Evolutionary conservation across 2,113 vertebrate species (phyloP).

Genomic region (Eira barbara): DNA sequence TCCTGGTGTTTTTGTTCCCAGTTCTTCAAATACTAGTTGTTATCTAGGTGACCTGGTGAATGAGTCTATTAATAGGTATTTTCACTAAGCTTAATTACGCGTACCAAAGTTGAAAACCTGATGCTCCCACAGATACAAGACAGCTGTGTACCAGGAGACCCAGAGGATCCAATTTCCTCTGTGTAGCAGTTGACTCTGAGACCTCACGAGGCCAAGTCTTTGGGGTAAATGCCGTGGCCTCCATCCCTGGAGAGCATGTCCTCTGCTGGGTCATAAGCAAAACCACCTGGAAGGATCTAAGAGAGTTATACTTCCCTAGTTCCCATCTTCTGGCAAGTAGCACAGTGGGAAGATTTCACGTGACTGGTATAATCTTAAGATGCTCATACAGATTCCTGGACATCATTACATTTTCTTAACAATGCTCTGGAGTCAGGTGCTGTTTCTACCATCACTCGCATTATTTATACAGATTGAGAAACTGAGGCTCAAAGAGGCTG

Average conservation of each 20-base stretch:
- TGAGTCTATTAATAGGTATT: neutral
- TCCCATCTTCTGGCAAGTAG: neutral
- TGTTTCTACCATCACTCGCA: neutral
- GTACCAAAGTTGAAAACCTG: neutral
- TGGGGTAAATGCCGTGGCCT: neutral
- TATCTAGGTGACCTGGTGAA: constrained; percentile 42
- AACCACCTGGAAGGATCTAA: neutral
- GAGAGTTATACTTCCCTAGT: neutral
- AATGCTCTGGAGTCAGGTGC: neutral
- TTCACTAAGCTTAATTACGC: neutral
- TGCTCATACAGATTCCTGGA: neutral
- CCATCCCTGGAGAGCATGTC: no score
- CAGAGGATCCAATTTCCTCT: neutral
- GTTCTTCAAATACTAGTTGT: constrained; percentile 50
- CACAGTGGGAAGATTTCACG: neutral
- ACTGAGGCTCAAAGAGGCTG: neutral
- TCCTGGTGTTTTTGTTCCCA: constrained; percentile 40
- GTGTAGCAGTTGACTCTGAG: neutral
- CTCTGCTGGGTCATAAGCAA: neutral
- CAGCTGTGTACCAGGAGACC: neutral
- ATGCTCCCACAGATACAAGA: neutral
- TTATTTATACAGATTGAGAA: neutral
- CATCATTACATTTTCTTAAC: neutral
- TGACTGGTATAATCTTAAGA: neutral
- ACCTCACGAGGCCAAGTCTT: neutral